These are phyloP conservation scores for Ptiloglossa arizonensis DNA, from an alignment of 1,140 invertebrate species.

Conservation along the genomic window DNA sequence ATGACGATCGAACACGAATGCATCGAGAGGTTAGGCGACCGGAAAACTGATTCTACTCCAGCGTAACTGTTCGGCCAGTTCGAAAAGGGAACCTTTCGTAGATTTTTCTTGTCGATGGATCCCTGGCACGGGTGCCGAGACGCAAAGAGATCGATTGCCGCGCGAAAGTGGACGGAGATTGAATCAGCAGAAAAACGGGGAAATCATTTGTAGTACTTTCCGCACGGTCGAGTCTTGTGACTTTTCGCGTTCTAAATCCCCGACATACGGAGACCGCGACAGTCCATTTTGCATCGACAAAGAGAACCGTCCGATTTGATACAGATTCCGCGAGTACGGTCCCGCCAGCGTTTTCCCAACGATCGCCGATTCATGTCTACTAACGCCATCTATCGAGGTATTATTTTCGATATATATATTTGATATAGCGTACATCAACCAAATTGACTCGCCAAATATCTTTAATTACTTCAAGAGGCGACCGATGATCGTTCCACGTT, in stretches of 20 bases:
- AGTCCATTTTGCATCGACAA: no score
- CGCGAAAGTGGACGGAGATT: slow-evolving; percentile 31
- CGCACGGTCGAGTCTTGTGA: slow-evolving; percentile 4
- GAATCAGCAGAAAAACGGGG: slow-evolving; percentile 37
- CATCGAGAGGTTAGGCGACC: slow-evolving; percentile 30
- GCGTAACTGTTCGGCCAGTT: slow-evolving; percentile 30
- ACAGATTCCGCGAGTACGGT: no score
- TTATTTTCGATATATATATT: no score
- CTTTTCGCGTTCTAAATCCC: not conserved
- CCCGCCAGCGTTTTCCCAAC: no score
- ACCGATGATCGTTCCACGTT: no score
- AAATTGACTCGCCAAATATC: no score
- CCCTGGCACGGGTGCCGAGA: not conserved
- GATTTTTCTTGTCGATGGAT: slow-evolving; percentile 59
- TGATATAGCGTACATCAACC: no score
- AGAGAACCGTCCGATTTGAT: no score
- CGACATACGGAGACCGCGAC: no score
- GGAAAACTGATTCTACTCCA: slow-evolving; percentile 51
- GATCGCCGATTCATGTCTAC: no score
- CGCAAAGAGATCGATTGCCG: slow-evolving; percentile 44
- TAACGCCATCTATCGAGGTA: no score
- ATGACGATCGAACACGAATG: slow-evolving; percentile 51
- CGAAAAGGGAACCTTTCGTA: slow-evolving; percentile 47
- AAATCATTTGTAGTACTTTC: slow-evolving; percentile 16
- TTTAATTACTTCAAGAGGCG: no score